These are phyloP conservation scores for Enteromius radiatus DNA, from an alignment of 2,797 vertebrate genomes.

Conservation along the genomic window DNA sequence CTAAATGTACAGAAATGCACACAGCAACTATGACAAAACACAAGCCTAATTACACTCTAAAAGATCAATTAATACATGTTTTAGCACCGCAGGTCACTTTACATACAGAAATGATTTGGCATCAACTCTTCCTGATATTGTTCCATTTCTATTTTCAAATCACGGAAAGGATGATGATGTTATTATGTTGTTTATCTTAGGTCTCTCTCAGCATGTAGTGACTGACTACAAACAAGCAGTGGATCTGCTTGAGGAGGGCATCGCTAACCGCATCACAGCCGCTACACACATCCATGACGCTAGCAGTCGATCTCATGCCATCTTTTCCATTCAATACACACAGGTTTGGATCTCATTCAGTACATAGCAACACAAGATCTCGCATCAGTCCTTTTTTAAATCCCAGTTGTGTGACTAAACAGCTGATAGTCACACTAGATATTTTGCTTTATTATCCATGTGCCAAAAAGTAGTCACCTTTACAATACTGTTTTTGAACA, in stretches of 20 bases:
- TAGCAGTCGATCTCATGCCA: conserved; percentile 97
- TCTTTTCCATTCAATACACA: conserved; percentile 96
- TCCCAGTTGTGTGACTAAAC: background rate
- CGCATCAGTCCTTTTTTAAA: background rate
- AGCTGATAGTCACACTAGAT: background rate
- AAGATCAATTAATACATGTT: background rate
- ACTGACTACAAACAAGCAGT: conserved; percentile 91
- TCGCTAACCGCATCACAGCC: conserved; percentile 96
- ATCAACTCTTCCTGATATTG: conserved; percentile 12
- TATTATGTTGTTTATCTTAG: conserved; percentile 69
- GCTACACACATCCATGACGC: conserved; percentile 95
- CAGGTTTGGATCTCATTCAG: conserved; percentile 79
- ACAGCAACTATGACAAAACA: background rate
- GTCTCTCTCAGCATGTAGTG: conserved; percentile 92
- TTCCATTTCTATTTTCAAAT: background rate
- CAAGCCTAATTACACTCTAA: too few relatives aligned
- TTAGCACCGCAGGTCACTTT: background rate
- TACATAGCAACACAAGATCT: background rate
- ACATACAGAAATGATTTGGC: background rate
- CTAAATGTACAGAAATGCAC: background rate
- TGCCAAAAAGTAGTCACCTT: background rate
- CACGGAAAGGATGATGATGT: conserved; percentile 10
- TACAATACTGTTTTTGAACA: background rate
- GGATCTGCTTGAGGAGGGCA: conserved; percentile 91
- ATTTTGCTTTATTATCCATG: background rate